A percentile compares a stretch with the other conserved stretches of the same genome.
Evolutionary conservation across 2,113 vertebrate genomes (phyloP).

Genomic region (Periophthalmodon schlosseri): DNA sequence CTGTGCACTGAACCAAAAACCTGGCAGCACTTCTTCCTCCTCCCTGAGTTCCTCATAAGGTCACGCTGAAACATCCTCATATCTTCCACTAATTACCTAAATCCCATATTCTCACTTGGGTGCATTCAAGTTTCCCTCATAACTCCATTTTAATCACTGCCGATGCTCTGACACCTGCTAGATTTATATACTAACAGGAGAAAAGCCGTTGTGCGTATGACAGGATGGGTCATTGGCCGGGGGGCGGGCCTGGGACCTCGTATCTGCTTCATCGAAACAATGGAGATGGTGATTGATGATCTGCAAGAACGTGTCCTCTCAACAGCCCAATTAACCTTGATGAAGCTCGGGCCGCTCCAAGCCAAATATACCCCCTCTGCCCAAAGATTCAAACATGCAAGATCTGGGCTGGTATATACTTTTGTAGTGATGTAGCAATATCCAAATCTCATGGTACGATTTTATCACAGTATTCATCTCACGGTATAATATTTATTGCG

Average conservation of each 20-base stretch:
- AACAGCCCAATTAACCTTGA: conserved; percentile 83
- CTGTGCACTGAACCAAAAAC: conserved; percentile 17
- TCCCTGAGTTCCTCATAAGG: conserved; percentile 4
- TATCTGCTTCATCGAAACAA: conserved; percentile 60
- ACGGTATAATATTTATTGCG: no score
- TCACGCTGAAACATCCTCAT: conserved; percentile 10
- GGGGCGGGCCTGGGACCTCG: conserved; percentile 19
- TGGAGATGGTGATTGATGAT: conserved; percentile 75
- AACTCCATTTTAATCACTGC: conserved; percentile 36
- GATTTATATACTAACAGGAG: conserved; percentile 49
- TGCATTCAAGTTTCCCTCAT: conserved; percentile 4
- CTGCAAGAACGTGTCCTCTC: conserved; percentile 71
- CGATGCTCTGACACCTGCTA: conserved; percentile 21
- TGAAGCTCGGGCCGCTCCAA: conserved; percentile 72
- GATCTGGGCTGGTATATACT: conserved; percentile 52
- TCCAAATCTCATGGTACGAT: no score
- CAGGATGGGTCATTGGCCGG: conserved; percentile 59
- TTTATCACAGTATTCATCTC: no score
- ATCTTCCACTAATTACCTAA: conserved; percentile 6
- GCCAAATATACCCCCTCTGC: conserved; percentile 70
- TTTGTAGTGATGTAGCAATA: background rate
- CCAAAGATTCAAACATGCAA: conserved; percentile 50
- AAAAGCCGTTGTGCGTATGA: conserved; percentile 55
- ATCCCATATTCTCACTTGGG: background rate
- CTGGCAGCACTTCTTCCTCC: conserved; percentile 16